Evolutionary conservation across 2,113 vertebrate genomes (phyloP), one percentile per base, ranked within the genome.

Genomic region (Pogona vitticeps): DNA sequence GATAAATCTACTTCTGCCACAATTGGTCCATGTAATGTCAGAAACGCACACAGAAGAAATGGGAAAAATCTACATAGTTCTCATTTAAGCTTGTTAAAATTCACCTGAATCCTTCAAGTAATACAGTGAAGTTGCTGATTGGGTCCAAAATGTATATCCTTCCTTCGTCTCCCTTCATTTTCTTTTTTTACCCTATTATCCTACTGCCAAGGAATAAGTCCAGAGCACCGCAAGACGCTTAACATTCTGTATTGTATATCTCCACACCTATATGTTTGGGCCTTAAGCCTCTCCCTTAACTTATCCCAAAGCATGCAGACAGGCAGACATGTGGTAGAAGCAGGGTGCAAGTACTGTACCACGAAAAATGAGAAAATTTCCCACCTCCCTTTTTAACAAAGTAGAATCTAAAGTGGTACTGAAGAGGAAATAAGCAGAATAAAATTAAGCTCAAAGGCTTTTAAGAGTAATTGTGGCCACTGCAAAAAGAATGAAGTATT

Each of bases 121-220:
- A 21, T 33, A 33, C 18, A 42, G 8, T 31, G 8, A 36, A 68
- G 12, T 56, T 85, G 21, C 40, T 85, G 61, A 56, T 89, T 76
- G 91, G 87, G 88, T 58, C 3, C 17, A 40, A 85, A 86, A 86
- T 0, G 0, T 10, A 56, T 1, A 1, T 59, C 81, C 33, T 61
- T 89, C 90, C 87, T 90, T 71, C 87, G 83, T 71, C 36, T 61
- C 56, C 9, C 38, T n/a, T 14, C 23, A 18, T 89, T 61, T 38
- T 21, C 26, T 76, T 23, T 81, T n/a, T 87, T 56, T 14, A 87
- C 36, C 17, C 36, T 73, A 31, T 26, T 20, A 5, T 87, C 42
- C 80, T 92, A 82, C 88, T 84, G 86, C 78, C 80, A 68, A 76
- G 18, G 21, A 75, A 56, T 78, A 58, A 89, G 85, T 76, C 38